phyloP scores from a whole-genome alignment of 1,140 invertebrate genomes.

The Pseudomyrmex flavicornis region DNA sequence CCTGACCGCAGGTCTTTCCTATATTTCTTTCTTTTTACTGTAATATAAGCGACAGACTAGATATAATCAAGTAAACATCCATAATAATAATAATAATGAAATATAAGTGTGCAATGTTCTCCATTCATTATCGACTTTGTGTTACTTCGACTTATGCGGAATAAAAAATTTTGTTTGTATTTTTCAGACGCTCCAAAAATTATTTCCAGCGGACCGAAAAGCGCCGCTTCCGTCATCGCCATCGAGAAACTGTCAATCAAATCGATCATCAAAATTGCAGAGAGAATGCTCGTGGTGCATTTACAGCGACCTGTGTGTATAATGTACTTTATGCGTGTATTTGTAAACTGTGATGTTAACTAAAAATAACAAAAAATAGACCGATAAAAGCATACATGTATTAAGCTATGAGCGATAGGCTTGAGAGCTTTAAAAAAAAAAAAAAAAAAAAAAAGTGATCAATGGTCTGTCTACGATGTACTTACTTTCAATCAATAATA shows the following conservation, averaged over 20 bases:
- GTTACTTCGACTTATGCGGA: not conserved
- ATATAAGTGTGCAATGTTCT: not conserved
- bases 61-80: not conserved
- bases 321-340: constrained; percentile 1
- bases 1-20: too few species aligned
- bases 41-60: not conserved
- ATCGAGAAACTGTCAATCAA: constrained; percentile 6
- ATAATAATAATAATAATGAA: not conserved
- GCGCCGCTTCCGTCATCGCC: constrained; percentile 3
- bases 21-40: too few species aligned
- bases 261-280: constrained; percentile 12
- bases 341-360: constrained; percentile 43
- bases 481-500: constrained; percentile 29
- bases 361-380: constrained; percentile 3
- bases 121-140: not conserved
- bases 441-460: constrained; percentile 13
- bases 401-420: constrained; percentile 12
- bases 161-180: constrained; percentile 40
- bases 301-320: not conserved
- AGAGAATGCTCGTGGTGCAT: not conserved
- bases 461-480: constrained; percentile 23
- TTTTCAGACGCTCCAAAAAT: constrained; percentile 14
- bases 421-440: not conserved
- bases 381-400: constrained; percentile 22
- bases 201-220: not conserved